Evolutionary conservation across 1,140 invertebrate genomes (phyloP).

Genomic region (Protaetia brevitarsis): DNA sequence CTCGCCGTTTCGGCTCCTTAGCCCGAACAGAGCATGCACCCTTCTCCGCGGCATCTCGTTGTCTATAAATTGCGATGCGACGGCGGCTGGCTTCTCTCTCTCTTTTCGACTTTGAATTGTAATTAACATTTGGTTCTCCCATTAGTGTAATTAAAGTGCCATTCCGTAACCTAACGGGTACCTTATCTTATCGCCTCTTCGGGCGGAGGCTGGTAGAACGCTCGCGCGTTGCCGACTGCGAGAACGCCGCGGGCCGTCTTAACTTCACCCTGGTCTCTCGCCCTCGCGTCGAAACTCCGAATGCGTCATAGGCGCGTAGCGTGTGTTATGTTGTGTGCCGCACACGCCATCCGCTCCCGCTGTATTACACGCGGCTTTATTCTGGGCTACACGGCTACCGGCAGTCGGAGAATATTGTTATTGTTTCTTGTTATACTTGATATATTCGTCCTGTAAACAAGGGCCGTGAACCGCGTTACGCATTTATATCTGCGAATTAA

Average conservation of each 20-base stretch:
- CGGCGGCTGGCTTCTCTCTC: conserved; percentile 41
- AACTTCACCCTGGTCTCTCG: conserved; percentile 31
- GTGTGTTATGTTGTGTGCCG: no score
- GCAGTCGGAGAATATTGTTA: no score
- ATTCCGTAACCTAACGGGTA: conserved; percentile 47
- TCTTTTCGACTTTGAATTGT: conserved; percentile 67
- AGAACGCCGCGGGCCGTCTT: conserved; percentile 32
- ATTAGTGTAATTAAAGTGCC: conserved; percentile 71
- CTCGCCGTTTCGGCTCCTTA: conserved; percentile 24
- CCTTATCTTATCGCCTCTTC: conserved; percentile 48
- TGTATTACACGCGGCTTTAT: no score
- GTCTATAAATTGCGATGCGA: conserved; percentile 48
- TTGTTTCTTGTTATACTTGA: no score
- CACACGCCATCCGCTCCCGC: no score
- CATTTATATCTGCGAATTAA: no score
- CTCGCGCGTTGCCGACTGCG: conserved; percentile 24
- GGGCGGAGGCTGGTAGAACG: conserved; percentile 30
- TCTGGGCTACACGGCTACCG: no score
- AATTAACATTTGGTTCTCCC: conserved; percentile 70
- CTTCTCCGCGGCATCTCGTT: conserved; percentile 33
- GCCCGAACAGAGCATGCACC: background rate
- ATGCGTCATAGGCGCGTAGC: background rate
- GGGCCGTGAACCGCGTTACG: no score
- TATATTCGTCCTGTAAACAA: no score
- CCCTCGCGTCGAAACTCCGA: background rate